These are phyloP conservation scores for Apis laboriosa DNA, from an alignment of 1,140 invertebrate genomes.

Conservation along the genomic window DNA sequence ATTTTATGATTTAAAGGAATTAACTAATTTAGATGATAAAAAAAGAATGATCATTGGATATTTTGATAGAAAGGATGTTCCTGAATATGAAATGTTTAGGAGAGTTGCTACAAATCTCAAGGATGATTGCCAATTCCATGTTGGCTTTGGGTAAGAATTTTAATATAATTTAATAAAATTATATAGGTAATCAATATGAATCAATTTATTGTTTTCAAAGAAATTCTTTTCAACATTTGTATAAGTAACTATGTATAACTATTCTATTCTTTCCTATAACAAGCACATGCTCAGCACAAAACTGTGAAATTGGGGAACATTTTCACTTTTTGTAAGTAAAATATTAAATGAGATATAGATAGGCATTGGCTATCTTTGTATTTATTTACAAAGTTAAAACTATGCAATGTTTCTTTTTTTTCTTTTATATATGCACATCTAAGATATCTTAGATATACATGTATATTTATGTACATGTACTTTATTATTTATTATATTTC, in stretches of 20 bases:
- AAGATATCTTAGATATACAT: no score
- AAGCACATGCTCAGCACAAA: conserved; percentile 78
- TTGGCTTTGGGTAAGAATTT: conserved; percentile 91
- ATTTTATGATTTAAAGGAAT: conserved; percentile 88
- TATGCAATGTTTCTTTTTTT: not conserved
- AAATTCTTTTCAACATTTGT: not conserved
- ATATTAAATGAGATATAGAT: not conserved
- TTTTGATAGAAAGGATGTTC: conserved; percentile 91
- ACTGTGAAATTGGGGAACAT: conserved; percentile 77
- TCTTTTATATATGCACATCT: not conserved
- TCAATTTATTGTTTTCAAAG: not conserved
- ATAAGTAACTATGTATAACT: conserved; percentile 23
- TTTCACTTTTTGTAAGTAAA: conserved; percentile 77
- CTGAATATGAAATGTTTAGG: conserved; percentile 90
- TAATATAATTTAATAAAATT: conserved; percentile 18
- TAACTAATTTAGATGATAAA: conserved; percentile 91
- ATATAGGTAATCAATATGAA: not conserved
- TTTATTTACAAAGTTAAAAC: not conserved
- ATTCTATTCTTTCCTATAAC: conserved; percentile 70
- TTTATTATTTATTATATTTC: not conserved
- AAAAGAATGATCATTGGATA: conserved; percentile 97
- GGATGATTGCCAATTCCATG: conserved; percentile 97
- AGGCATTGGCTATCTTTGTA: not conserved
- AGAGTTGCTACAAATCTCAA: conserved; percentile 93
- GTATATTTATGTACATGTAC: not conserved